Base-by-base conservation (phyloP, 2,113 vertebrate genomes). In the Candoia aspera region DNA sequence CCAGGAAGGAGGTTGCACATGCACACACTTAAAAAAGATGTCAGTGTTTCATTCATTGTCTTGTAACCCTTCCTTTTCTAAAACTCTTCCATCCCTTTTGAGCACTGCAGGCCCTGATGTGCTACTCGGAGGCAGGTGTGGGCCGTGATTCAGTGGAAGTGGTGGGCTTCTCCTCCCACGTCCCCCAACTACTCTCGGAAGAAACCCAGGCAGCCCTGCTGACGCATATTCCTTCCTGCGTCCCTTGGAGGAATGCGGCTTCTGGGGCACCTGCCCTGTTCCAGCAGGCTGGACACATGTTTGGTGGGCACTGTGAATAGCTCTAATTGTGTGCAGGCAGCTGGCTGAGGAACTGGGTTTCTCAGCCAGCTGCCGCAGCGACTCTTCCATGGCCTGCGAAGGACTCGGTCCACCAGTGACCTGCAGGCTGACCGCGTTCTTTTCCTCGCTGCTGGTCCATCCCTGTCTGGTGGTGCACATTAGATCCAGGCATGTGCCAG, bases 391-490 rank as follows among this genome's bases (percentile, higher is more conserved):
- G 1, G 87, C 37, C 86, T 83, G 26, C 57, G 33, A 37, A 91
- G 42, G 92, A 46, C 58, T 79, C 55, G 26, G 55, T 84, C 29
- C 60, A 84, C 0, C 0, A 12, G 10, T 0, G 0, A 73, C 58
- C 26, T 0, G 0, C 8, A 0, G 0, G 33, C 55, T 6, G 0
- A 4, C 0, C 0, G 8, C 21, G 68, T 8, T 37, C 19, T 37
- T 11, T 86, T 68, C 49, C 79, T 68, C 0, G 0, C 2, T 0
- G 0, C 46, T 59, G 19, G 2, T 0, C 0, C 0, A 11, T 33
- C 83, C 0, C 6, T 90, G 87, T 37, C 57, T 86, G 59, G 11
- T 15, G 2, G 29, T 26, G 19, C 8, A 60, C 13, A 84, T 64
- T 8, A n/a, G 85, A 73, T 68, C 58, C 3, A 0, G 54, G 62